phyloP scores from a whole-genome alignment of 1,140 invertebrate species.

The Leptonema lineaticorne region DNA sequence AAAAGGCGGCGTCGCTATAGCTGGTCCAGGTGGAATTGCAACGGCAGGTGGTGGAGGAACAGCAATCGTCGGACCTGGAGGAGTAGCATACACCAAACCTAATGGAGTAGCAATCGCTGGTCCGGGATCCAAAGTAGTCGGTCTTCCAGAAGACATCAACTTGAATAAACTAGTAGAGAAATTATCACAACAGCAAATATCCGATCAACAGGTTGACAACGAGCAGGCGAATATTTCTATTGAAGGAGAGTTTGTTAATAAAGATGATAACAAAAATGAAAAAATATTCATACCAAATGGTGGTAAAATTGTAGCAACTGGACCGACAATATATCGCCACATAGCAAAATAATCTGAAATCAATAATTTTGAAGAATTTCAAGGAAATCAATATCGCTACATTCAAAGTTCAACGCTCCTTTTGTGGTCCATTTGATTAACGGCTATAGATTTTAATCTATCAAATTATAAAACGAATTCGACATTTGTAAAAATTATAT shows the following conservation, averaged over 20 bases:
- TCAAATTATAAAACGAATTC: too few species aligned
- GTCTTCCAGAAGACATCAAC: constrained; percentile 60
- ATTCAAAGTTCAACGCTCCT: too few species aligned
- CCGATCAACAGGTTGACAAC: neutral
- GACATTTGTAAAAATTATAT: too few species aligned
- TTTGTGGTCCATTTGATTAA: too few species aligned
- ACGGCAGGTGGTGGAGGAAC: constrained; percentile 71
- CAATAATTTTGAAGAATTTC: too few species aligned
- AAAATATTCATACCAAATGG: constrained; percentile 46
- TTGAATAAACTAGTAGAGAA: constrained; percentile 47
- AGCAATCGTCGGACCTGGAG: constrained; percentile 71
- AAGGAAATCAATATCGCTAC: too few species aligned
- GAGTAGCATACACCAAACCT: constrained; percentile 68
- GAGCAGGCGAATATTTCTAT: neutral
- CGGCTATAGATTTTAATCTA: too few species aligned
- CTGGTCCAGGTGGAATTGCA: constrained; percentile 71
- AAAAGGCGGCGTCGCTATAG: constrained; percentile 71
- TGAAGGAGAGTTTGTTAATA: constrained; percentile 36
- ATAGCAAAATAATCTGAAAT: too few species aligned
- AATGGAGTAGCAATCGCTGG: constrained; percentile 69
- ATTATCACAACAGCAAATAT: constrained; percentile 18
- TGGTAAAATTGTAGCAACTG: constrained; percentile 66
- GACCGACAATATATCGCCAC: constrained; percentile 62
- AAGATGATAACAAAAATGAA: constrained; percentile 14
- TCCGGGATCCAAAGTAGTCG: constrained; percentile 64